Evolutionary conservation across 2,888 invertebrate species (phyloP).

Genomic region (Agriotes lineatus): DNA sequence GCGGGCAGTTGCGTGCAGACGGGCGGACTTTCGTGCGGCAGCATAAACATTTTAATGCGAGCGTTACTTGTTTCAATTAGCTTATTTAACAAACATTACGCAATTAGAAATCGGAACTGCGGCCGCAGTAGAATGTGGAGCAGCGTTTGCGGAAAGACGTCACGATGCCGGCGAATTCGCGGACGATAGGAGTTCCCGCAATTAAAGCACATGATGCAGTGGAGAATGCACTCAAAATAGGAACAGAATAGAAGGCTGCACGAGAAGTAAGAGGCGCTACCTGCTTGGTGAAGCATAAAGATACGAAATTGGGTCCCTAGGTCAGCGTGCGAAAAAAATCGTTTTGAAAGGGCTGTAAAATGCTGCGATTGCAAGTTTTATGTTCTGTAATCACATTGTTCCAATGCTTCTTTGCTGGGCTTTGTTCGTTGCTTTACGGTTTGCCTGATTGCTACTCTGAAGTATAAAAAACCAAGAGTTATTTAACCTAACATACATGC

Average conservation of each 20-base stretch:
- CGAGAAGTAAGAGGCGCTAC: slow-evolving; percentile 33
- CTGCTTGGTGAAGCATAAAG: slow-evolving; percentile 30
- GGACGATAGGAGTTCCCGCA: slow-evolving; percentile 11
- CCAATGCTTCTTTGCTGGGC: too few relatives aligned
- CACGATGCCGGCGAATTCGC: neutral
- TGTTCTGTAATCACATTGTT: too few relatives aligned
- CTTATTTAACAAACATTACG: slow-evolving; percentile 36
- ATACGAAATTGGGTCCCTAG: slow-evolving; percentile 52
- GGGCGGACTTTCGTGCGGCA: neutral
- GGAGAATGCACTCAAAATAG: slow-evolving; percentile 34
- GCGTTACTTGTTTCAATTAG: slow-evolving; percentile 19
- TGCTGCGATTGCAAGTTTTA: too few relatives aligned
- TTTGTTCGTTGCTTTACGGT: too few relatives aligned
- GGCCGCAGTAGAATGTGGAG: slow-evolving; percentile 22
- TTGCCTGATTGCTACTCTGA: too few relatives aligned
- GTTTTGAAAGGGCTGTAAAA: slow-evolving; percentile 32
- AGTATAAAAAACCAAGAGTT: too few relatives aligned
- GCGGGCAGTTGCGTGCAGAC: slow-evolving; percentile 2
- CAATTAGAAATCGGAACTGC: slow-evolving; percentile 38
- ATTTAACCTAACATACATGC: too few relatives aligned
- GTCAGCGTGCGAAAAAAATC: slow-evolving; percentile 47
- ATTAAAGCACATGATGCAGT: slow-evolving; percentile 29
- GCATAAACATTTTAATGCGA: slow-evolving; percentile 7
- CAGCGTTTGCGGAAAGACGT: slow-evolving; percentile 9
- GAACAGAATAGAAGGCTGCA: slow-evolving; percentile 36